Evolutionary conservation across 2,888 invertebrate species (phyloP), one percentile per base, ranked within the genome.

Genomic region (Papilio demoleus): DNA sequence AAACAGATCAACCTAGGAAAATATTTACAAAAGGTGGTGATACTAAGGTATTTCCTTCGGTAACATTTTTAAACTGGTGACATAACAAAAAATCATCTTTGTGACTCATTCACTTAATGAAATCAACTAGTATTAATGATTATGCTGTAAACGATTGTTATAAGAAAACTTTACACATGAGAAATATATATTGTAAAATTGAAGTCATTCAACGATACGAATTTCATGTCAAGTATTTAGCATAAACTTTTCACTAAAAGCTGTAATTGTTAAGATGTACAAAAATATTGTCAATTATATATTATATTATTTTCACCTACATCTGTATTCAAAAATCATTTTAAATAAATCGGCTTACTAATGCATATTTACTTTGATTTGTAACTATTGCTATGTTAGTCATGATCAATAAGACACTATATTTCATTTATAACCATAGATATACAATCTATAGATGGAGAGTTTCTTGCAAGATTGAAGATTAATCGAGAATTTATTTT

Each of bases 211-310:
- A 5, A 47, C 22, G 68, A 71, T 75, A 80, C 75, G 67, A 68
- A 72, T 76, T 76, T n/a, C 77, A 68, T 65, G 71, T 75, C 70
- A 50, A 50, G 4, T 53, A 42, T 36, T 36, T 42, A 42, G 22
- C 47, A 47, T 70, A 75, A 79, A 75, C 74, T 72, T 77, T 77
- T 73, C 70, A 67, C 71, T 70, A 79, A 74, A 72, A 71, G 74
- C 74, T 70, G 78, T 78, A 81, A 77, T 84, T 86, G 85, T 88
- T 81, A 81, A 56, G 75, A 81, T 83, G 90, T 90, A 91, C 82
- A 91, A 91, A 91, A 91, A 90, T 90, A 91, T 90, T 75, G 75
- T 86, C 78, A 84, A n/a, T 77, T 83, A 80, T 79, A 71, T 74
- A 70, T 70, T 71, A 75, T 71, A 65, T 68, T 70, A 70, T 70